Conservation (phyloP, 2,113 vertebrate genomes). For the Tetrao urogallus region DNA sequence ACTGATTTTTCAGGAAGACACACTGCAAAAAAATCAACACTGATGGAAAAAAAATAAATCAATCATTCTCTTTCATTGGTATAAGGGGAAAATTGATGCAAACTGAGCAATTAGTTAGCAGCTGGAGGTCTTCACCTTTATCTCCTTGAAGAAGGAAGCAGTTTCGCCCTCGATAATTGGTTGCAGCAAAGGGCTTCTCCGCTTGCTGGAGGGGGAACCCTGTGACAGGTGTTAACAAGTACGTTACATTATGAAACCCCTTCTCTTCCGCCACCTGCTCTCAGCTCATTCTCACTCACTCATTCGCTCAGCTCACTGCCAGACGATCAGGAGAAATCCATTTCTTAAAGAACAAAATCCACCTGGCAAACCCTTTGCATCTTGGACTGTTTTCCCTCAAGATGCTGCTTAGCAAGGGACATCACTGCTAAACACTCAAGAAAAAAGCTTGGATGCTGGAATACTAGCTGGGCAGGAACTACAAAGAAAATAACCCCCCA, state of each 20-base stretch:
- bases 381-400: background rate
- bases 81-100: conserved; percentile 38
- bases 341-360: background rate
- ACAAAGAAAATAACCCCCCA: background rate
- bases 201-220: conserved; percentile 99
- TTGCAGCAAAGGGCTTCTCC: conserved; percentile 97
- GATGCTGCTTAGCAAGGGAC: background rate
- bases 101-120: conserved; percentile 75
- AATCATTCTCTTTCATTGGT: conserved; percentile 35
- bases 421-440: background rate
- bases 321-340: background rate
- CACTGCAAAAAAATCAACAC: conserved; percentile 72
- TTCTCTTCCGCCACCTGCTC: conserved; percentile 50
- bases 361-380: background rate
- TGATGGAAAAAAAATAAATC: background rate
- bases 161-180: conserved; percentile 99
- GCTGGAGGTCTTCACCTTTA: conserved; percentile 90
- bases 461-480: background rate
- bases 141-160: conserved; percentile 97
- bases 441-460: background rate
- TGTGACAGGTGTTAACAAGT: conserved; percentile 87
- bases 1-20: conserved; percentile 66
- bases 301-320: background rate
- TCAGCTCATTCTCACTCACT: conserved; percentile 55
- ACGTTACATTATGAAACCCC: conserved; percentile 77